phyloP scores from a whole-genome alignment of 2,797 vertebrate genomes.

The Loris lydekkerianus region DNA sequence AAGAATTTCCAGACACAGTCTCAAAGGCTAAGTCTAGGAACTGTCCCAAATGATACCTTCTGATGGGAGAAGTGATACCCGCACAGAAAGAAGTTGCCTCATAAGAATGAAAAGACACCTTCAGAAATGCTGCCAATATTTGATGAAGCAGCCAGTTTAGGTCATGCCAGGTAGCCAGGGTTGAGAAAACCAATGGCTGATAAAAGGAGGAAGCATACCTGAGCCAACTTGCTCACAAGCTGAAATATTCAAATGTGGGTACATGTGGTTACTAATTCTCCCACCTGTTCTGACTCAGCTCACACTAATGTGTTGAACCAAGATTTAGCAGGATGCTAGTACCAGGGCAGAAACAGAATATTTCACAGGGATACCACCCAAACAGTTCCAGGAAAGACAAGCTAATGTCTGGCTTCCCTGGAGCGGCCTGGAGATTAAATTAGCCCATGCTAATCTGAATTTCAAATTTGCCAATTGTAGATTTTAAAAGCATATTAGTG shows the following conservation, averaged over 20 bases:
- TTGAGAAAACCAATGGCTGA: background rate
- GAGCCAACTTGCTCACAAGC: background rate
- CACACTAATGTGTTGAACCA: background rate
- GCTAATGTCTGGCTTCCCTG: background rate
- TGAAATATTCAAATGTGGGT: background rate
- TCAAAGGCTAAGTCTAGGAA: background rate
- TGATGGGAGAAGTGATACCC: background rate
- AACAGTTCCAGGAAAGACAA: background rate
- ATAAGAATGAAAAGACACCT: background rate
- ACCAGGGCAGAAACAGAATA: background rate
- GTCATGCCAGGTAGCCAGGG: background rate
- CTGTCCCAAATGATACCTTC: background rate
- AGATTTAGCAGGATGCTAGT: background rate
- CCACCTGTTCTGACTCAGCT: slow-evolving; percentile 45
- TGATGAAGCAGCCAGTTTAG: background rate
- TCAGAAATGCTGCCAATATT: background rate
- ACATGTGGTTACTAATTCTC: background rate
- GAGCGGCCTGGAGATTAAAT: background rate
- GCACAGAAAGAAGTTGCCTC: slow-evolving; percentile 30
- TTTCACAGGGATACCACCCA: background rate
- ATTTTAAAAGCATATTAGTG: background rate
- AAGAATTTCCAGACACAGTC: background rate
- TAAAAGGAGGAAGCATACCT: slow-evolving; percentile 27
- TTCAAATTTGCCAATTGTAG: background rate
- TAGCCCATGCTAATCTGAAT: background rate